Evolutionary conservation across 2,888 invertebrate species (phyloP), one percentile per base, ranked within the genome.

Genomic region (Cantharis lateralis): DNA sequence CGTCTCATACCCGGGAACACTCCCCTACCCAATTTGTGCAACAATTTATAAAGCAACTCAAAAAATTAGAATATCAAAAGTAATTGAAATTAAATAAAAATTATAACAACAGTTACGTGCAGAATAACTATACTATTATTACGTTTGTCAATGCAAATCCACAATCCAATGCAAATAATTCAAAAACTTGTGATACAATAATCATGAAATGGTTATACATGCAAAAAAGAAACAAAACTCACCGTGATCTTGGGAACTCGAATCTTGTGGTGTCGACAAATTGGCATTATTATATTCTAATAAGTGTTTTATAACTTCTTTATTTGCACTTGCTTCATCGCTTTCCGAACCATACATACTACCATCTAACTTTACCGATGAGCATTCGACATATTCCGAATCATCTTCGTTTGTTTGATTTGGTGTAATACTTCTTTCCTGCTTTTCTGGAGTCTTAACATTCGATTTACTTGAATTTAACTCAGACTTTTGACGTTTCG

Each of bases 401-500:
- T 82, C 82, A 9, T 83, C 83, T 24, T 80, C 81, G 10, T 71
- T 75, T n/a, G 74, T 69, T 79, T 75, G 74, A 72, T 70, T 79
- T 70, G 80, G 71, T 7, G 70, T 72, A 5, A n/a, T 18, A 70
- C 72, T 72, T 48, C 74, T 72, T 71, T 78, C 78, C 7, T n/a
- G 69, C 18, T 72, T 75, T 18, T 71, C 63, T 61, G 61, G 20
- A 64, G 15, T 68, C 11, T 62, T 13, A 62, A 70, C 70, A 20
- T 62, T 78, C 15, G 69, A 15, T 61, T 16, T 10, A 71, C n/a
- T 74, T 10, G 66, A 24, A 18, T 15, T 15, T n/a, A 15, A 24
- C 11, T 82, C 82, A 0, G 81, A 77, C 80, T 85, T 85, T 70
- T 82, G 48, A 75, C 83, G 80, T 82, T 85, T 85, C 9, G 78